Evolutionary conservation across 2,888 invertebrate genomes (phyloP).

Genomic region (Unio pictorum): DNA sequence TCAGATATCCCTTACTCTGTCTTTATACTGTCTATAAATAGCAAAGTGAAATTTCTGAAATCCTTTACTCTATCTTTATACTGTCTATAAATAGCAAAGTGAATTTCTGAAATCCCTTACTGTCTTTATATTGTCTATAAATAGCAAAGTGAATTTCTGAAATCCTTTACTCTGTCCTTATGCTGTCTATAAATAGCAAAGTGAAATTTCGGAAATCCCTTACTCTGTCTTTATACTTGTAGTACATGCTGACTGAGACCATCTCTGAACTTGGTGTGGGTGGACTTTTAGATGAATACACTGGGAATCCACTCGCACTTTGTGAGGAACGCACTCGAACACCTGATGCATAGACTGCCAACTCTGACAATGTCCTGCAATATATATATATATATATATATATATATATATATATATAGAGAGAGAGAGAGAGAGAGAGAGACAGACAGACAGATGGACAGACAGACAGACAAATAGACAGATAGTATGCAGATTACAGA

Average conservation of each 20-base stretch:
- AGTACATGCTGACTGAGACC: slow-evolving; percentile 75
- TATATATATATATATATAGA: no score
- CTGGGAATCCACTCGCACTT: slow-evolving; percentile 29
- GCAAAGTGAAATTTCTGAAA: no score
- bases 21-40: no score
- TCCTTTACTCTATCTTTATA: neutral
- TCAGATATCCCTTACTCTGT: no score
- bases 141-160: no score
- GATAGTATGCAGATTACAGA: no score
- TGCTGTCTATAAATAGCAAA: neutral
- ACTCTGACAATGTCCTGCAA: slow-evolving; percentile 80
- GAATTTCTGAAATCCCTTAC: no score
- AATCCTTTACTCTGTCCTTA: neutral
- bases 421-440: no score
- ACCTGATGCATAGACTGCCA: slow-evolving; percentile 73
- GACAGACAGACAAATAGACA: no score
- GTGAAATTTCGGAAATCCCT: neutral
- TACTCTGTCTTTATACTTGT: slow-evolving; percentile 38
- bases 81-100: no score
- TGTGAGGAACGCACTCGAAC: slow-evolving; percentile 51
- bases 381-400: neutral
- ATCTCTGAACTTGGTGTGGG: slow-evolving; percentile 63
- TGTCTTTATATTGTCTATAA: no score
- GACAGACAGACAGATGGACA: no score
- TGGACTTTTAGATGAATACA: slow-evolving; percentile 68